Base-by-base conservation (phyloP, 2,888 invertebrate species). In the Sminthurides aquaticus region DNA sequence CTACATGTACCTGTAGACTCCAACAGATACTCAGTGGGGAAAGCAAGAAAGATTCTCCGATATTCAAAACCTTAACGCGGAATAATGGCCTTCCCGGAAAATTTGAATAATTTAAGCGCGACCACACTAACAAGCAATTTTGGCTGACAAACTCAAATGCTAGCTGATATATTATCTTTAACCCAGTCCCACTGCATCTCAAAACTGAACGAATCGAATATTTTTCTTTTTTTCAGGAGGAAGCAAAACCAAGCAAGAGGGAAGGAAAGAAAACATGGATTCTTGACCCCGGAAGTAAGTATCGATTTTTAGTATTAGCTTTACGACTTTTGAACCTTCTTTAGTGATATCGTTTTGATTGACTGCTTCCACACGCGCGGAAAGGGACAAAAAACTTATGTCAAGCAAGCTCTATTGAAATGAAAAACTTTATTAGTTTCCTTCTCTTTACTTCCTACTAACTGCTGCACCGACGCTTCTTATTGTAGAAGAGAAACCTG, bases 211-310 rank as follows among this genome's bases (percentile, higher is more conserved):
- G 15, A 34, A 34, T 15, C 52, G 5, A 20, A 20, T 52, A 20
- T 20, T 22, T 62, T 61, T 49, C 24, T 59, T 28, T 29, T 63
- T 66, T 69, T 57, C 71, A 75, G 75, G 75, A 73, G 58, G 76
- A 75, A 57, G 66, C 72, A 20, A 71, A 74, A 54, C 71, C 66
- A 24, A 72, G 65, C 54, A 70, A 80, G 75, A 78, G 80, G 43
- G 83, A 84, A 56, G 87, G 87, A 75, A 86, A 85, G 78, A 88
- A 88, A 76, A 82, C 84, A 75, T 88, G 87, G 87, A 87, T 88
- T 77, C 87, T 87, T 76, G 87, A 88, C 78, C 87, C 88, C 29
- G 85, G 86, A 78, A 88, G 87, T 88, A 78, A 87, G 87, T 84
- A 69, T 55, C 25, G 20, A 8, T 11, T 34, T 34, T n/a, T 18